Evolutionary conservation across 2,113 vertebrate species (phyloP), one percentile per base, ranked within the genome.

Genomic region (Macquaria australasica): DNA sequence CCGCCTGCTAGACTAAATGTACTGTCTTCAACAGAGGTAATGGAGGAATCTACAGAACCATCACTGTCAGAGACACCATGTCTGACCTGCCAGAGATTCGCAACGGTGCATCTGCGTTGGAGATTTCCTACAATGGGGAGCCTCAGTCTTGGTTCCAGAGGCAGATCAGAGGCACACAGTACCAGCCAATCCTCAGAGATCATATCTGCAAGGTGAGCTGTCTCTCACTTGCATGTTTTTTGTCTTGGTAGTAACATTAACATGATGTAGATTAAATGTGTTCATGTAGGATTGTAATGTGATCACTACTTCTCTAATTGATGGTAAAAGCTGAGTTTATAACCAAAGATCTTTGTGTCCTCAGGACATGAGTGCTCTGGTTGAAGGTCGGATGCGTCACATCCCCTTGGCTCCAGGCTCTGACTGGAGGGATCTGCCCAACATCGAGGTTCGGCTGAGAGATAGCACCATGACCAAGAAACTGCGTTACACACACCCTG

Each of bases 111-210:
- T 78, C 97, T 0, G 96, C 96, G 0, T 72, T 98, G 56, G 98
- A 99, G 93, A 99, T 99, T 77, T 97, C 97, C 16, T 99, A 99
- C 93, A 99, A 98, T 0, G 98, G 98, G 0, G 98, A 99, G 77
- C 98, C 98, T 0, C 98, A 98, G 94, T 99, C 98, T 11, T 99
- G 98, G 98, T 99, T 99, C 95, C 98, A 99, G 95, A 95, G 98
- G 68, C 98, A 99, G 81, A 98, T 98, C 82, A 94, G 98, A 39
- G 98, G 98, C 34, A 96, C 97, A 0, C 98, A 98, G 87, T 99
- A 99, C 86, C 98, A 99, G 88, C 98, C 98, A n/a, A 99, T 99
- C 87, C 97, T 99, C 93, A 95, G 96, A 94, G 98, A 99, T 79
- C 98, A 99, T 50, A 97, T 99, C 92, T 99, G 98, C 90, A 99